A percentile compares a stretch with the other conserved stretches of the same genome.
These are phyloP conservation scores for Ormia ochracea DNA, from an alignment of 2,888 invertebrate genomes.

Conservation along the genomic window DNA sequence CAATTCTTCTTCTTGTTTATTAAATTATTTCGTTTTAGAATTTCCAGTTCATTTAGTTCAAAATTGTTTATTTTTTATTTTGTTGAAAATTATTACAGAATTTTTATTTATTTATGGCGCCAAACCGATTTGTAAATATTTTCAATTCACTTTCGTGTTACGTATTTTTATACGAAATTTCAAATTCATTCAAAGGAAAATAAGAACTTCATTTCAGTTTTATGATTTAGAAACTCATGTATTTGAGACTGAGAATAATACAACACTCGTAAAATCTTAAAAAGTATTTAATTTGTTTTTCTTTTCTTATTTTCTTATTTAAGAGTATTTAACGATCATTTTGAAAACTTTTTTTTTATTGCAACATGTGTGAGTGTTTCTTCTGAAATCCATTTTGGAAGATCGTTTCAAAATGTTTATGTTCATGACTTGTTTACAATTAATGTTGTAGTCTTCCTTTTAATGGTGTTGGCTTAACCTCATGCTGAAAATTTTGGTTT, in stretches of 20 bases:
- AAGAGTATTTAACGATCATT: conserved; percentile 24
- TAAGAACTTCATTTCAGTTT: conserved; percentile 2
- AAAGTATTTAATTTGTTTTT: conserved; percentile 24
- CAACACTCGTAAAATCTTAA: conserved; percentile 16
- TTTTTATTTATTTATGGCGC: conserved; percentile 57
- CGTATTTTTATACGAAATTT: conserved; percentile 39
- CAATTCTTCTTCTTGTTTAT: too few species aligned
- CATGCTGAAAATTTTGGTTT: conserved; percentile 35
- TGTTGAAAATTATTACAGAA: background rate
- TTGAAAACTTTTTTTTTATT: background rate
- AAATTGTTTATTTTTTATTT: conserved; percentile 13
- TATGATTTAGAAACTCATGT: conserved; percentile 42
- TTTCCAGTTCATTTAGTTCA: too few species aligned
- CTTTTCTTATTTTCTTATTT: conserved; percentile 22
- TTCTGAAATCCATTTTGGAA: conserved; percentile 35
- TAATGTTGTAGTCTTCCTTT: conserved; percentile 27
- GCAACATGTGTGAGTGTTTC: conserved; percentile 38
- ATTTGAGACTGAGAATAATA: background rate
- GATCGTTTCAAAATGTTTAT: conserved; percentile 17
- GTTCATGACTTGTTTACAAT: conserved; percentile 45
- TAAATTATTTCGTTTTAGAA: too few species aligned
- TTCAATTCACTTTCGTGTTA: conserved; percentile 59
- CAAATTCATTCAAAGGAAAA: conserved; percentile 11
- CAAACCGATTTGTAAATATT: conserved; percentile 59
- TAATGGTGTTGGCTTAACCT: conserved; percentile 44